Percentiles rank a stretch among this genome's conserved stretches.
Evolutionary conservation across 2,888 invertebrate species (phyloP).

Genomic region (Leucozona laternaria): DNA sequence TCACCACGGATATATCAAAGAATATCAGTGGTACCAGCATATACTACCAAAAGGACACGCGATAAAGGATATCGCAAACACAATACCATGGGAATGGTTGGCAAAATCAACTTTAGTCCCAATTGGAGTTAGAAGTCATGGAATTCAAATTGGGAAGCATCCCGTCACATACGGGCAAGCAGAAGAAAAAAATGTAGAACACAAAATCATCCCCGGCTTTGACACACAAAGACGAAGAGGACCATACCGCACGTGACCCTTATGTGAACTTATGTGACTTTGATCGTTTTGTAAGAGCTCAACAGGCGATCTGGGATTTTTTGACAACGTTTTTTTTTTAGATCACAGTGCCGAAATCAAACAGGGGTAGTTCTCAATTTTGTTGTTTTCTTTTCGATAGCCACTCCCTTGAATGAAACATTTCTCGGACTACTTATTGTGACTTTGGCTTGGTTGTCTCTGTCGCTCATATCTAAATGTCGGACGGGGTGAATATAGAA

Average conservation of each 20-base stretch:
- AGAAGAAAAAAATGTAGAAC: not conserved
- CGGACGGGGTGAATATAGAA: slow-evolving; percentile 52
- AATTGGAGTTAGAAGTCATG: slow-evolving; percentile 65
- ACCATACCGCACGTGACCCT: slow-evolving; percentile 79
- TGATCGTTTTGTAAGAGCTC: slow-evolving; percentile 70
- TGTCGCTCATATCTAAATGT: slow-evolving; percentile 51
- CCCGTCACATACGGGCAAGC: slow-evolving; percentile 58
- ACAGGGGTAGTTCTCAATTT: slow-evolving; percentile 58
- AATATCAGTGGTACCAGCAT: slow-evolving; percentile 69
- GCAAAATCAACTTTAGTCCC: slow-evolving; percentile 33
- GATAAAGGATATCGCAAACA: slow-evolving; percentile 71
- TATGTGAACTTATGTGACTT: slow-evolving; percentile 78
- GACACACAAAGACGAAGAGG: slow-evolving; percentile 18
- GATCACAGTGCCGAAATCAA: slow-evolving; percentile 24
- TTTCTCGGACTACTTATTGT: slow-evolving; percentile 57
- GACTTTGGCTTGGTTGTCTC: slow-evolving; percentile 41
- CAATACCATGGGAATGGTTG: slow-evolving; percentile 46
- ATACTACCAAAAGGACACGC: slow-evolving; percentile 69
- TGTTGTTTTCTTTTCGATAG: slow-evolving; percentile 12
- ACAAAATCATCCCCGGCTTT: slow-evolving; percentile 39
- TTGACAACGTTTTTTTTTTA: not conserved
- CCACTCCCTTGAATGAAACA: slow-evolving; percentile 58
- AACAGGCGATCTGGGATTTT: slow-evolving; percentile 73
- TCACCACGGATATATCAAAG: slow-evolving; percentile 40
- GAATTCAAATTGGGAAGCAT: slow-evolving; percentile 67